Evolutionary conservation across 23 tunicate species (phyloP), one percentile per base, ranked within the genome.

Genomic region (Pegea sp.): DNA sequence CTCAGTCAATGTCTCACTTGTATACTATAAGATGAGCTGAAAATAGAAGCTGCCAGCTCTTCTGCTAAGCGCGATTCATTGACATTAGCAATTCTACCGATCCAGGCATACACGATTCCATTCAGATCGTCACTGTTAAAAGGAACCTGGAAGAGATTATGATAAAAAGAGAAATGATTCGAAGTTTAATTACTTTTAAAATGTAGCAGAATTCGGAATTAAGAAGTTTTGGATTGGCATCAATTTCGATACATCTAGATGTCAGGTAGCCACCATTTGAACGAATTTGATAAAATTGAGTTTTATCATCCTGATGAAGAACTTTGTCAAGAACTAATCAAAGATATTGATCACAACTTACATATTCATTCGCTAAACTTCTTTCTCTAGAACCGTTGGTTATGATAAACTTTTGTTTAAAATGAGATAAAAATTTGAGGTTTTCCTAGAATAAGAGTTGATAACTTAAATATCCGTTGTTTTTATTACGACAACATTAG

Each of bases 41-140:
- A 84, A 76, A 84, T 68, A 28, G 33, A 44, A 21, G 79, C 30
- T 25, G 75, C 65, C 25, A 91, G 28, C 25, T 79, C 93, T 63
- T 84, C 99, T 74, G 70, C 69, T 22, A 80, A 44, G 27, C 80
- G 52, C 1, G 86, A 72, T 53, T 91, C 84, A 31, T 53, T 57
- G 21, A 77, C 49, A 24, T 61, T 21, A 2, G 74, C 59, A 44
- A 74, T 62, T 31, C 99, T 53, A 11, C 99, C 99, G 27, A 91
- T 91, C 99, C 99, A 91, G 1, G 79, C 99, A 46, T 91, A 91
- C 49, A 91, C 99, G 18, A 91, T 79, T 0, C 99, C 99, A 3
- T 86, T 72, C 29, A 72, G 68, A 62, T 84, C 99, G n/a, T 66
- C 63, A 53, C 86, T 84, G 76, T 84, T 79, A 29, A 91, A 91